Conservation (phyloP, 2,113 vertebrate species). For the Otis tarda region DNA sequence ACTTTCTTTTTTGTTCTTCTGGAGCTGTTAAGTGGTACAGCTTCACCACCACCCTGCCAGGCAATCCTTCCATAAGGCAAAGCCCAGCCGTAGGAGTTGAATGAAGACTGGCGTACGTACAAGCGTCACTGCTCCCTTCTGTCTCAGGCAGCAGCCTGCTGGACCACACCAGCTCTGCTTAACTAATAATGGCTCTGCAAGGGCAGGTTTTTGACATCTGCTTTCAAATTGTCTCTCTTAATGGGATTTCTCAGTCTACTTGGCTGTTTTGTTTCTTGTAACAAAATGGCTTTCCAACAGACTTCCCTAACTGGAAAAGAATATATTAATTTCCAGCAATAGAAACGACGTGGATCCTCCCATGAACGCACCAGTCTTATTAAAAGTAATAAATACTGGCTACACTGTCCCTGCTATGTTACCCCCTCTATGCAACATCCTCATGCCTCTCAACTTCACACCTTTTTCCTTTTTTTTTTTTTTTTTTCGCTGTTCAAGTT, state of each 20-base stretch:
- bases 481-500: background rate
- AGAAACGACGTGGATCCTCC: background rate
- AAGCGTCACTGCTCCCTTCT: background rate
- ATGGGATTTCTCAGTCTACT: background rate
- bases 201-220: background rate
- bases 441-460: background rate
- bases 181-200: background rate
- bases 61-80: background rate
- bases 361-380: background rate
- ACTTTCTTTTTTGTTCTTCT: background rate
- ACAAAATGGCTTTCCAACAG: background rate
- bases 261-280: background rate
- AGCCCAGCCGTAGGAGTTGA: accelerated
- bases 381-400: background rate
- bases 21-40: background rate
- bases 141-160: background rate
- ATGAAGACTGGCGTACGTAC: accelerated
- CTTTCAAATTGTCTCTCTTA: background rate
- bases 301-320: background rate
- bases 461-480: background rate
- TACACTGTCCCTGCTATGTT: background rate
- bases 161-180: background rate
- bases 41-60: background rate
- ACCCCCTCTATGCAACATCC: background rate
- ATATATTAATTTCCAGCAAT: background rate